Evolutionary conservation across 2,888 invertebrate species (phyloP).

Genomic region (Leistus spinibarbis): DNA sequence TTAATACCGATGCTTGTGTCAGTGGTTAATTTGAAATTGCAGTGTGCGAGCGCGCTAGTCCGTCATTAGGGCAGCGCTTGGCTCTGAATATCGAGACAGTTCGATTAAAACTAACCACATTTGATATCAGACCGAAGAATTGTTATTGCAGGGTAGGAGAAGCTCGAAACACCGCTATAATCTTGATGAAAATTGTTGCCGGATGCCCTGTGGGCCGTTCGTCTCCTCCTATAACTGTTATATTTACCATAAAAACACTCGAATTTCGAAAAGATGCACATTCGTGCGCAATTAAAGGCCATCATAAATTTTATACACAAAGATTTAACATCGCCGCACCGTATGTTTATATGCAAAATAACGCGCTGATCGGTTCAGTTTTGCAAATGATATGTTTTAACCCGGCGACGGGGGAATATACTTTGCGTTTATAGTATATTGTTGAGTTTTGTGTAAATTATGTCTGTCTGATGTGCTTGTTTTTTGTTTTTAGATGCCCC

Average conservation of each 20-base stretch:
- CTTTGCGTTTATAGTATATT: background rate
- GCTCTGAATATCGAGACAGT: conserved; percentile 49
- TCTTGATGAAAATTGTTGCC: conserved; percentile 38
- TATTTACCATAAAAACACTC: conserved; percentile 40
- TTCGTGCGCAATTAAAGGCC: conserved; percentile 37
- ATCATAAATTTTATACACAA: conserved; percentile 39
- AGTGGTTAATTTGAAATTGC: conserved; percentile 51
- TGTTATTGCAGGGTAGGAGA: conserved; percentile 51
- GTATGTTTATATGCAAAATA: conserved; percentile 36
- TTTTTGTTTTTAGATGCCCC: conserved; percentile 66
- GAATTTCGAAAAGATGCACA: conserved; percentile 40
- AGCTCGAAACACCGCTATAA: conserved; percentile 36
- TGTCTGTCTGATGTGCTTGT: background rate
- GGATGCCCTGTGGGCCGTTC: conserved; percentile 35
- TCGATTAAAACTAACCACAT: conserved; percentile 52
- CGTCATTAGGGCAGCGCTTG: conserved; percentile 44
- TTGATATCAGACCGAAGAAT: conserved; percentile 58
- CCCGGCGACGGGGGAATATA: background rate
- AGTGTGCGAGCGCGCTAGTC: conserved; percentile 42
- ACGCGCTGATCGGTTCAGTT: conserved; percentile 28
- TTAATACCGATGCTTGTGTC: conserved; percentile 52
- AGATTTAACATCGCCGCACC: conserved; percentile 34
- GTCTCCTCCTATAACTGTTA: conserved; percentile 37
- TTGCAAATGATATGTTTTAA: conserved; percentile 38
- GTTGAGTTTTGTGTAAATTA: conserved; percentile 1